Evolutionary conservation across 2,888 invertebrate species (phyloP).

Genomic region (Cosmopolites sordidus): DNA sequence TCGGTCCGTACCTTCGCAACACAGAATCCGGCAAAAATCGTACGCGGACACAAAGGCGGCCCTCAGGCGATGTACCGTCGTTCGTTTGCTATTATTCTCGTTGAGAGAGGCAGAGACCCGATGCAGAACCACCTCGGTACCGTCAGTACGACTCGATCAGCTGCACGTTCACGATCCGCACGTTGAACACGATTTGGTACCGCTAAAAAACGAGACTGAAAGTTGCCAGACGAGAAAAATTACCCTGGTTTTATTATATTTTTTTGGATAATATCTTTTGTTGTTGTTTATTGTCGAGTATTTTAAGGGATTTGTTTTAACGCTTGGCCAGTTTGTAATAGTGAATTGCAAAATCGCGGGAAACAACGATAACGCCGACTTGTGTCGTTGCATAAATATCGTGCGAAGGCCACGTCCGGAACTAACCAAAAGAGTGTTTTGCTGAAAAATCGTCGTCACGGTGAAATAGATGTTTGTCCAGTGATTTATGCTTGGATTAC

Average conservation of each 20-base stretch:
- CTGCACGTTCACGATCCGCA: constrained; percentile 14
- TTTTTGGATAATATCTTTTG: too few relatives aligned
- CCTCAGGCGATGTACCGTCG: constrained; percentile 16
- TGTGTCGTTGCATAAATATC: too few relatives aligned
- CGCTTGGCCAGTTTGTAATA: too few relatives aligned
- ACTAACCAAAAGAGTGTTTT: too few relatives aligned
- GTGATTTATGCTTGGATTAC: constrained; percentile 22
- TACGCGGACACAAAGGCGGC: constrained; percentile 16
- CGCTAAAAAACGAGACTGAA: constrained; percentile 6
- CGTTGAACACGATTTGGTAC: constrained; percentile 10
- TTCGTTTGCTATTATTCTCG: constrained; percentile 14
- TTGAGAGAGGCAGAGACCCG: constrained; percentile 19
- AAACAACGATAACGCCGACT: too few relatives aligned
- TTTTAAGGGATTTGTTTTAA: too few relatives aligned
- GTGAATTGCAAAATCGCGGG: too few relatives aligned
- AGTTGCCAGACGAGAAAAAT: constrained; percentile 15
- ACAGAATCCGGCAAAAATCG: constrained; percentile 21
- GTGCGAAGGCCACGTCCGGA: too few relatives aligned
- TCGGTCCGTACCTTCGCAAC: constrained; percentile 11
- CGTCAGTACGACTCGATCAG: constrained; percentile 21
- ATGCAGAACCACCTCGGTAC: constrained; percentile 19
- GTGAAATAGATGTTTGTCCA: constrained; percentile 12
- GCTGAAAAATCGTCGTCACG: constrained; percentile 9
- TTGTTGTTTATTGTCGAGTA: too few relatives aligned
- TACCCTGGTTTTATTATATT: neutral